phyloP scores from a whole-genome alignment of 2,888 invertebrate species.

The Orchestes rusci region DNA sequence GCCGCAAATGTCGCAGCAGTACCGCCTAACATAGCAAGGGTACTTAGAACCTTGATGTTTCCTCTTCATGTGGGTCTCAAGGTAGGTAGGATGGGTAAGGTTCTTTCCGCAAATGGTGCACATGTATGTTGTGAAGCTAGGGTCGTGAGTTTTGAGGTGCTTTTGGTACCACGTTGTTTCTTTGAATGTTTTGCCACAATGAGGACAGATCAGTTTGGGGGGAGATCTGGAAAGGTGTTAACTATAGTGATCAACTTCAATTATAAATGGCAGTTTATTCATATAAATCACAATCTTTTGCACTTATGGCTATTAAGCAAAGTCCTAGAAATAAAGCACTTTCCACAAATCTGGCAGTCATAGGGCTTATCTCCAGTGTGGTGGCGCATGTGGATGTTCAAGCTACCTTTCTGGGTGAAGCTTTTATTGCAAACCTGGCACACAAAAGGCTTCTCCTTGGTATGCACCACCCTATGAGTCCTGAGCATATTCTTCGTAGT shows the following conservation, averaged over 20 bases:
- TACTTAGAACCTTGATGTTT: conserved; percentile 9
- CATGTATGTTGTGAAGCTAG: conserved; percentile 19
- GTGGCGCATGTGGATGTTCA: conserved; percentile 47
- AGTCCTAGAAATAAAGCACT: conserved; percentile 28
- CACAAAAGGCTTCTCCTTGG: conserved; percentile 48
- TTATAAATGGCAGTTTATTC: too few relatives aligned
- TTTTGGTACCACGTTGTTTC: conserved; percentile 25
- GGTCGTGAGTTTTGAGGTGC: conserved; percentile 28
- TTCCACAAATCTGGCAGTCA: conserved; percentile 24
- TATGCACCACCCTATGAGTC: conserved; percentile 49
- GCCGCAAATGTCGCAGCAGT: conserved; percentile 36
- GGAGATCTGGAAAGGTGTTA: too few relatives aligned
- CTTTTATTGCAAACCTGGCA: conserved; percentile 50
- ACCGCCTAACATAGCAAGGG: conserved; percentile 16
- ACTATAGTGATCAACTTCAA: too few relatives aligned
- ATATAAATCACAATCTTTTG: too few relatives aligned
- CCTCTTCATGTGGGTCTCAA: conserved; percentile 21
- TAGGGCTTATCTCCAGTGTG: conserved; percentile 47
- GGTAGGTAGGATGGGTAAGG: conserved; percentile 16
- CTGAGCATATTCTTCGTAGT: conserved; percentile 41
- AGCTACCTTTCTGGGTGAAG: conserved; percentile 49
- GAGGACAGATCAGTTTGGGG: conserved; percentile 15
- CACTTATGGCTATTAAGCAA: conserved; percentile 32
- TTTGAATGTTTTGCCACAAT: conserved; percentile 29
- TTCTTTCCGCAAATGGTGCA: conserved; percentile 19